phyloP scores from a whole-genome alignment of 1,140 invertebrate genomes.

The Leptonema lineaticorne region DNA sequence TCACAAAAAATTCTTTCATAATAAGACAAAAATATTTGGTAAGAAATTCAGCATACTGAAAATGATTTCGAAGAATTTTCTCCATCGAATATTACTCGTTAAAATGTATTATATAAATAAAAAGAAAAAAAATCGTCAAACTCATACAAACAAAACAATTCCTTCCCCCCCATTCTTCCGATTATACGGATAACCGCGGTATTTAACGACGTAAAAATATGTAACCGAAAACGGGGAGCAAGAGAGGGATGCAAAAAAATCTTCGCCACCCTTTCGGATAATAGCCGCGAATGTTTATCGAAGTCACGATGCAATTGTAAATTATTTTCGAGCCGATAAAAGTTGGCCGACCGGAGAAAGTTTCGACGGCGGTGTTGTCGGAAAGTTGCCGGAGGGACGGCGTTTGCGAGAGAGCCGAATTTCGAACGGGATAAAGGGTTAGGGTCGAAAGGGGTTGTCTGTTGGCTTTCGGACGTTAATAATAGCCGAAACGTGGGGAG shows the following conservation, averaged over 20 bases:
- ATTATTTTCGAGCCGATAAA: constrained; percentile 35
- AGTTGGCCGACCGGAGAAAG: constrained; percentile 17
- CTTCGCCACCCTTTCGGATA: constrained; percentile 32
- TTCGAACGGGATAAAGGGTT: neutral
- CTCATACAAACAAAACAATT: too few species aligned
- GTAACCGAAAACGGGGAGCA: neutral
- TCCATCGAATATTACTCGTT: too few species aligned
- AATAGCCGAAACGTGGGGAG: constrained; percentile 3
- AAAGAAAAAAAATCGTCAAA: too few species aligned
- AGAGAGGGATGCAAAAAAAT: constrained; percentile 11
- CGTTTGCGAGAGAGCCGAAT: neutral
- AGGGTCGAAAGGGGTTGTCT: neutral
- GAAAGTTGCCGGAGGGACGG: neutral
- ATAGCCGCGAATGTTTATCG: constrained; percentile 30
- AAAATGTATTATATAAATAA: too few species aligned
- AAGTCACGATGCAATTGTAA: constrained; percentile 40
- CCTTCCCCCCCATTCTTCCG: too few species aligned
- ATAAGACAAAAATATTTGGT: too few species aligned
- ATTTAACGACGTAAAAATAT: neutral
- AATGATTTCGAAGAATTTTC: too few species aligned
- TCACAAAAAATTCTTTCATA: too few species aligned
- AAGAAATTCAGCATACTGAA: too few species aligned
- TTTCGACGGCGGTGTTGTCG: too few species aligned
- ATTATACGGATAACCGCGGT: too few species aligned
- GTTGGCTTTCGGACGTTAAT: neutral